Evolutionary conservation across 2,888 invertebrate genomes (phyloP), one percentile per base, ranked within the genome.

Genomic region (Napeogenes inachia): DNA sequence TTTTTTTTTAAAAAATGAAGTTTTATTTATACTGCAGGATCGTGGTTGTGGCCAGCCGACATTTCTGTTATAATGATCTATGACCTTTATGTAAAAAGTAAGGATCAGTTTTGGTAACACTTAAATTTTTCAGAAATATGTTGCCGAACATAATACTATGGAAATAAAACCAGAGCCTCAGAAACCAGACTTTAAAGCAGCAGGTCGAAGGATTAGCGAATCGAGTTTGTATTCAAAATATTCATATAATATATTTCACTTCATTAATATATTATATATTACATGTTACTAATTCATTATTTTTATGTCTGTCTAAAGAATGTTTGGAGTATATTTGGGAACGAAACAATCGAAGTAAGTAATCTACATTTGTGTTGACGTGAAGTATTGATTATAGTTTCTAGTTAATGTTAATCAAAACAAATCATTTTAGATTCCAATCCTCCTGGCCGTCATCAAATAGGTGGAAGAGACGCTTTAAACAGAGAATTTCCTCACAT

Each of bases 121-220:
- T 42, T 6, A 42, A 42, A 38, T 38, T 42, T 42, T 42, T 10
- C 10, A 42, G 42, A 42, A 42, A 42, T 3, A 42, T 42, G 10
- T 42, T 42, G 3, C 10, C 10, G 12, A 10, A 42, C 42, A 6
- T 10, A 12, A 42, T 42, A 10, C 42, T 42, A 10, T 42, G 3
- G 12, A 10, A 10, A 42, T 10, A 42, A 10, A 42, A 6, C 42
- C 42, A 2, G 42, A 42, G 42, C 2, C 73, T 3, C 59, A 62
- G 1, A 73, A 70, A 54, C 86, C 85, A 0, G 71, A 78, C 35
- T 85, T 81, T 42, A 42, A 42, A 42, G 10, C 5, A 10, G 12
- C 1, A 6, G 42, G 42, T 42, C 42, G 42, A 42, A 42, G 42
- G 3, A 54, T 56, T 8, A 61, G 54, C 13, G 61, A 61, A 54